A percentile compares a stretch with the other conserved stretches of the same genome.
Conservation (phyloP, 1,140 invertebrate species). For the Himalopsyche phryganea region DNA sequence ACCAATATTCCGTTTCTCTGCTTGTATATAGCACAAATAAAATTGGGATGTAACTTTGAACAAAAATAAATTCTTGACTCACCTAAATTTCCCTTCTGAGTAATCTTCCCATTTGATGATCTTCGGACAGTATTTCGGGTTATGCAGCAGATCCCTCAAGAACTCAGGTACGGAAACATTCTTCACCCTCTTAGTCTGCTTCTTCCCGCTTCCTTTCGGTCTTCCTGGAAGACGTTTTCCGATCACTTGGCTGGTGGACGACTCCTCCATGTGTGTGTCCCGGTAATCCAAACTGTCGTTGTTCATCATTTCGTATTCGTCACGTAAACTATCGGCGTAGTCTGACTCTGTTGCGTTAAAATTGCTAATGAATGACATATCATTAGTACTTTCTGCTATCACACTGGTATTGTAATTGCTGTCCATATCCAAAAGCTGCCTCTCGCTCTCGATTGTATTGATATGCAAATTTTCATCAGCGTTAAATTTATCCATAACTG, state of each 20-base stretch:
- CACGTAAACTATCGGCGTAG: conserved; percentile 12
- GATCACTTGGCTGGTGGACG: neutral
- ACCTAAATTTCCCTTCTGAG: conserved; percentile 74
- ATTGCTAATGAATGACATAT: neutral
- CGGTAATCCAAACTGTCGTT: neutral
- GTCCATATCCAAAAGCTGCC: conserved; percentile 16
- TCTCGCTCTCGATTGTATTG: neutral
- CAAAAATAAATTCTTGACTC: no score
- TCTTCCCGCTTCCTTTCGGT: conserved; percentile 50
- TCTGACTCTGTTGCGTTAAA: neutral
- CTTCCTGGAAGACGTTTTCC: conserved; percentile 44
- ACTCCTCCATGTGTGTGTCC: neutral
- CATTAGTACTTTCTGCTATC: neutral
- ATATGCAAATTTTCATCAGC: neutral
- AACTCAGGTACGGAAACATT: conserved; percentile 71
- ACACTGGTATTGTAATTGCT: neutral
- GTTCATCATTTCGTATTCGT: conserved; percentile 4
- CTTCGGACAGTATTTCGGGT: conserved; percentile 72
- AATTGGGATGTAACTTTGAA: no score
- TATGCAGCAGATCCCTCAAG: conserved; percentile 72
- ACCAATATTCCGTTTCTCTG: no score
- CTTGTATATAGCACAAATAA: no score
- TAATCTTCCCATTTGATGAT: conserved; percentile 87
- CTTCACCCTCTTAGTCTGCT: conserved; percentile 61
- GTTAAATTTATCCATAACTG: conserved; percentile 8